phyloP scores from a whole-genome alignment of 2,113 vertebrate species.

The Rhabdomys dilectus region DNA sequence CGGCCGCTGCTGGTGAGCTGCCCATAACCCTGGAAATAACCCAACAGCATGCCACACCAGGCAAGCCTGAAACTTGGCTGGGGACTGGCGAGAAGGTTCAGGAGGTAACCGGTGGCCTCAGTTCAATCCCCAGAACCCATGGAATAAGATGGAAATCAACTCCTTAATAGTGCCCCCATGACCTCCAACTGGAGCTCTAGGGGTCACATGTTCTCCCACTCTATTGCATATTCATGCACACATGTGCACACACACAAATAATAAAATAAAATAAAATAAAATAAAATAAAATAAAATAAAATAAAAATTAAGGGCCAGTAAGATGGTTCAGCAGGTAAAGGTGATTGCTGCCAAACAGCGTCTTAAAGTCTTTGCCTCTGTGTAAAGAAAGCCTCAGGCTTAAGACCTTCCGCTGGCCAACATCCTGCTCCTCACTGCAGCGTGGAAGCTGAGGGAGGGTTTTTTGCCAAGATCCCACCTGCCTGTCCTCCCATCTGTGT shows the following conservation, averaged over 20 bases:
- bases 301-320: neutral
- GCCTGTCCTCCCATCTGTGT: rapidly evolving
- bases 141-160: neutral
- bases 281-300: neutral
- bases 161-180: neutral
- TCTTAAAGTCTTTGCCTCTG: neutral
- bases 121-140: neutral
- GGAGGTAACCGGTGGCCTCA: neutral
- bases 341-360: neutral
- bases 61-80: neutral
- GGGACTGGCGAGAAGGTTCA: neutral
- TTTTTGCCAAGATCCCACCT: rapidly evolving
- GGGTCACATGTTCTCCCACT: neutral
- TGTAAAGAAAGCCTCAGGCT: neutral
- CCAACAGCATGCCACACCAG: neutral
- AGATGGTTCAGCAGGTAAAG: neutral
- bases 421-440: neutral
- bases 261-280: neutral
- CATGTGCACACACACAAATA: neutral
- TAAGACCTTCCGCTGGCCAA: neutral
- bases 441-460: neutral
- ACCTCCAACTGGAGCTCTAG: neutral
- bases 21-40: neutral
- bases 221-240: neutral
- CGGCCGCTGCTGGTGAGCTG: neutral